Evolutionary conservation across 2,797 vertebrate species (phyloP).

Genomic region (Buphagus erythrorhynchus): DNA sequence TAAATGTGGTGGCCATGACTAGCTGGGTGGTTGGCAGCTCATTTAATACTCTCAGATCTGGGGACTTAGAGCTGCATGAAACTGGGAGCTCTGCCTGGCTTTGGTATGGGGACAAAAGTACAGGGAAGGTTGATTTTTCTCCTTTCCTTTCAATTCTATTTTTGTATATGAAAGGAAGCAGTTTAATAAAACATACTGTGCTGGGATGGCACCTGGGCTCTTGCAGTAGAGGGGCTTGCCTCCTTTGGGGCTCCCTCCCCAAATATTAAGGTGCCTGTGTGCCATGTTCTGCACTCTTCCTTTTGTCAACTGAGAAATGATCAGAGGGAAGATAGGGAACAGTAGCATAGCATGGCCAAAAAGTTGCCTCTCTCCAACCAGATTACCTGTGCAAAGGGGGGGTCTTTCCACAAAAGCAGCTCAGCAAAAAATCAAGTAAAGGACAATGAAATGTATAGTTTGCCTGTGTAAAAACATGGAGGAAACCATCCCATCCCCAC

Average conservation of each 20-base stretch:
- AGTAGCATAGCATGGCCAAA: neutral
- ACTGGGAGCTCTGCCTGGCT: conserved; percentile 1
- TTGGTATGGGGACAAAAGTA: neutral
- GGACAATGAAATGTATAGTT: conserved; percentile 69
- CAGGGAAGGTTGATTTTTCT: neutral
- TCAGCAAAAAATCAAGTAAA: conserved; percentile 24
- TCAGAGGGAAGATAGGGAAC: neutral
- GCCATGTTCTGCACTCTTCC: neutral
- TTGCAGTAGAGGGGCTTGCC: conserved; percentile 1
- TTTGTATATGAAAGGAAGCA: neutral
- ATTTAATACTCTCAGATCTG: neutral
- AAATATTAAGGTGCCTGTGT: neutral
- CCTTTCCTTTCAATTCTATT: neutral
- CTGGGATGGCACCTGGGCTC: neutral
- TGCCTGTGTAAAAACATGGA: conserved; percentile 68
- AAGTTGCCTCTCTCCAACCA: conserved; percentile 16
- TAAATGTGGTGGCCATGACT: neutral
- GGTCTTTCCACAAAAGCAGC: conserved; percentile 22
- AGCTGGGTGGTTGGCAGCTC: conserved; percentile 30
- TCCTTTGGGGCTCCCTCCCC: neutral
- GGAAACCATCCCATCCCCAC: conserved; percentile 43
- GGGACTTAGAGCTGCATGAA: neutral
- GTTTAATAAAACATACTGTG: neutral
- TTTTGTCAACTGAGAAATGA: conserved; percentile 22
- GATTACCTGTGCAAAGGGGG: neutral